Percentiles rank a stretch among this genome's conserved stretches.
phyloP scores from a whole-genome alignment of 2,797 vertebrate species.

The Poecile montanus region DNA sequence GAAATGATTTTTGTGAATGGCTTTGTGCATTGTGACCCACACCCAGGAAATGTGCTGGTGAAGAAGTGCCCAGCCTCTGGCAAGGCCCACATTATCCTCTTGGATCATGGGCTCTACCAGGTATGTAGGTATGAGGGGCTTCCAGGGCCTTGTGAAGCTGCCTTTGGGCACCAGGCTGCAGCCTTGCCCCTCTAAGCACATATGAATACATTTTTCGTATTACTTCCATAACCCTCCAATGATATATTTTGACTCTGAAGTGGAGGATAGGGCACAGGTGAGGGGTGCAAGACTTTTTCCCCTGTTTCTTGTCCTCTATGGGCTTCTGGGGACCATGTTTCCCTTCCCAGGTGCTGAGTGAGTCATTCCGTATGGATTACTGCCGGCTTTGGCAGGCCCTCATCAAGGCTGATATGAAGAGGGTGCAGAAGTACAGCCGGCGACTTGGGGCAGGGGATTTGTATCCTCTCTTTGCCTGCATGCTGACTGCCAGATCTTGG shows the following conservation, averaged over 20 bases:
- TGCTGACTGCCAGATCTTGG: slow-evolving; percentile 94
- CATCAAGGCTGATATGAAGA: slow-evolving; percentile 86
- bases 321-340: background rate
- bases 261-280: background rate
- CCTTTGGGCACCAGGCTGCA: background rate
- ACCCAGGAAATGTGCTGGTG: slow-evolving; percentile 94
- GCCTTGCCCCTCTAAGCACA: background rate
- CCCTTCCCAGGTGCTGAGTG: slow-evolving; percentile 81
- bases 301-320: background rate
- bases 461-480: slow-evolving; percentile 92
- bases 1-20: slow-evolving; percentile 98
- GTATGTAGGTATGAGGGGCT: slow-evolving; percentile 58
- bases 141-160: background rate
- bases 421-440: slow-evolving; percentile 86
- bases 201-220: background rate
- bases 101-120: slow-evolving; percentile 98
- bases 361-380: slow-evolving; percentile 91
- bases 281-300: background rate
- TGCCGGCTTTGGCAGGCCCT: slow-evolving; percentile 93
- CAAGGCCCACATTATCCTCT: slow-evolving; percentile 86
- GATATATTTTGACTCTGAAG: background rate
- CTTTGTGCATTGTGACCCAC: slow-evolving; percentile 97
- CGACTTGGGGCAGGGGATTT: slow-evolving; percentile 89
- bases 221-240: background rate
- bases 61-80: slow-evolving; percentile 81